Evolutionary conservation across 2,888 invertebrate genomes (phyloP).

Genomic region (Epinotia bilunana): DNA sequence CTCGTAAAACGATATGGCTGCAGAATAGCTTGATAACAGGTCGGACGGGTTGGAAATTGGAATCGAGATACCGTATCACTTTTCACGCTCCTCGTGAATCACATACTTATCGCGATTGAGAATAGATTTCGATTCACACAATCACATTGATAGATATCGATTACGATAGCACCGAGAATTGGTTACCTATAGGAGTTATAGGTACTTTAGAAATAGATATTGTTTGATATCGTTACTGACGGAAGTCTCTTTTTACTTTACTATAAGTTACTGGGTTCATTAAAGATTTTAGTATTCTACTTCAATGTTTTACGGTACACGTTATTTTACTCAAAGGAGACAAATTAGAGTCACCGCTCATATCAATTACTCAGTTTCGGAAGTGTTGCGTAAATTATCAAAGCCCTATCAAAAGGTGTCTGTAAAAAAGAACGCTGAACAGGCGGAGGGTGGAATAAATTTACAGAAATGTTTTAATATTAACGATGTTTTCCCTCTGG

Average conservation of each 20-base stretch:
- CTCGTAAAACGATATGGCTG: background rate
- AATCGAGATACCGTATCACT: background rate
- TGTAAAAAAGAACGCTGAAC: constrained; percentile 26
- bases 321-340: background rate
- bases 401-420: constrained; percentile 17
- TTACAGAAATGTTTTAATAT: constrained; percentile 30
- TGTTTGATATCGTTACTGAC: background rate
- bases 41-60: background rate
- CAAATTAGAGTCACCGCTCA: background rate
- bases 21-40: background rate
- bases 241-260: too few relatives aligned
- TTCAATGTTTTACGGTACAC: too few relatives aligned
- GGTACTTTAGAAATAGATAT: too few relatives aligned
- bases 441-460: constrained; percentile 25
- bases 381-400: constrained; percentile 30
- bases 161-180: background rate
- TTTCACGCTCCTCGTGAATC: background rate
- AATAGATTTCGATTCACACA: background rate
- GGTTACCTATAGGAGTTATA: background rate
- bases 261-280: too few relatives aligned
- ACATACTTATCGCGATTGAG: background rate
- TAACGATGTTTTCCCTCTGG: constrained; percentile 25
- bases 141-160: background rate
- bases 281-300: too few relatives aligned
- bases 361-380: constrained; percentile 9